Evolutionary conservation across 2,797 vertebrate species (phyloP), one percentile per base, ranked within the genome.

Genomic region (Lindbergichthys nudifrons): DNA sequence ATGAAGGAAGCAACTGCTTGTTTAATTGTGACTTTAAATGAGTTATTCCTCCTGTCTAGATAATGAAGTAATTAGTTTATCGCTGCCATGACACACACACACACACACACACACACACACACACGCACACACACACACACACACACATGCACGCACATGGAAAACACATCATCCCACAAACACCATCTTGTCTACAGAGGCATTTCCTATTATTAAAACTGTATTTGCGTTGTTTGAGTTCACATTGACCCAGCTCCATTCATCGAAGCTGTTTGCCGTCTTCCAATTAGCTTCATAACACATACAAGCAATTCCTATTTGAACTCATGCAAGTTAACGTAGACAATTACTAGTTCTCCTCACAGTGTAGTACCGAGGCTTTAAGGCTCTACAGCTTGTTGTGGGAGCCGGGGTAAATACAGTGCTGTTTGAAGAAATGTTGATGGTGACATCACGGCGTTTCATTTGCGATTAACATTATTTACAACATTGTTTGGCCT

Each of bases 401-500:
- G 75, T 72, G 64, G 78, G 75, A 84, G 70, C 66, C 9, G 18
- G 62, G 60, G 80, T 82, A 80, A 88, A 89, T 65, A 84, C 60
- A n/a, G 26, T 3, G 41, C 58, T 75, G 80, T 81, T 82, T 86
- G 84, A 89, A 60, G 74, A 80, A 77, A 79, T 66, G 68, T 77
- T 80, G 65, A 88, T 72, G 65, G 69, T 82, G 76, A 90, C 88
- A 87, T 78, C 60, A 48, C 16, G 5, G 46, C 72, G 87, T 87
- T 92, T 92, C 79, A 86, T 86, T 75, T 73, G 77, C 53, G 85
- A 92, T 92, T 90, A 90, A 80, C 75, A 80, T 83, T 88, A 88
- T 92, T 93, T 92, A 88, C 73, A 47, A 79, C 83, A 84, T 75
- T 90, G 92, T 92, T 92, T 90, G 78, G 63, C 77, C 57, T 76